Percentiles rank a stretch among this genome's conserved stretches.
Conservation (phyloP, 2,888 invertebrate species). For the Apamea sordens region DNA sequence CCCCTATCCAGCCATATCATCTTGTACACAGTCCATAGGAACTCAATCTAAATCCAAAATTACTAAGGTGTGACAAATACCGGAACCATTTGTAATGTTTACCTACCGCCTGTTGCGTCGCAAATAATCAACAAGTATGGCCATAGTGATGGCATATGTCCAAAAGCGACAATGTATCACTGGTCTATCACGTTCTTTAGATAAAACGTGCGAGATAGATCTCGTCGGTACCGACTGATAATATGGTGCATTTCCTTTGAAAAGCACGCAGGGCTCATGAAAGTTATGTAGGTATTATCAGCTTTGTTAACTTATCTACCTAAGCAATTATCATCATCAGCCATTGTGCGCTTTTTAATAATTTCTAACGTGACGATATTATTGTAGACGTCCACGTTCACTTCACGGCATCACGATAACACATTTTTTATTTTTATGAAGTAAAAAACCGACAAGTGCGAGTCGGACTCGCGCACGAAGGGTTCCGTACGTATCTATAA, state of each 20-base stretch:
- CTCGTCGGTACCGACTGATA: background rate
- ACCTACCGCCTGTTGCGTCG: conserved; percentile 1
- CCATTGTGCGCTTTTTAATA: background rate
- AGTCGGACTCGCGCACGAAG: too few relatives aligned
- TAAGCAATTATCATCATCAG: background rate
- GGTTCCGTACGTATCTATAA: too few relatives aligned
- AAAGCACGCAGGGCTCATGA: conserved; percentile 1
- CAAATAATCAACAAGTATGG: conserved; percentile 28
- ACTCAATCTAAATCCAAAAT: background rate
- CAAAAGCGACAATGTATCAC: conserved; percentile 28
- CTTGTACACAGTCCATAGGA: background rate
- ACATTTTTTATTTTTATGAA: too few relatives aligned
- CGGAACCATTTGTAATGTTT: conserved; percentile 26
- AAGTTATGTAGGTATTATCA: conserved; percentile 4
- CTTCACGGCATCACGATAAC: too few relatives aligned
- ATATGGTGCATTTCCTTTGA: background rate
- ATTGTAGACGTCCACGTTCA: background rate
- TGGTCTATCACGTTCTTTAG: conserved; percentile 32
- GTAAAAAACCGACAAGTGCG: too few relatives aligned
- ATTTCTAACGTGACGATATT: background rate
- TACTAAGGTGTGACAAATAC: background rate
- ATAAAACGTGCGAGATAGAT: conserved; percentile 29
- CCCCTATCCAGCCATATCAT: background rate
- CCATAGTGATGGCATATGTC: conserved; percentile 53
- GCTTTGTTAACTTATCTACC: background rate